phyloP scores from a whole-genome alignment of 2,888 invertebrate species.

The Myopa tessellatipennis region DNA sequence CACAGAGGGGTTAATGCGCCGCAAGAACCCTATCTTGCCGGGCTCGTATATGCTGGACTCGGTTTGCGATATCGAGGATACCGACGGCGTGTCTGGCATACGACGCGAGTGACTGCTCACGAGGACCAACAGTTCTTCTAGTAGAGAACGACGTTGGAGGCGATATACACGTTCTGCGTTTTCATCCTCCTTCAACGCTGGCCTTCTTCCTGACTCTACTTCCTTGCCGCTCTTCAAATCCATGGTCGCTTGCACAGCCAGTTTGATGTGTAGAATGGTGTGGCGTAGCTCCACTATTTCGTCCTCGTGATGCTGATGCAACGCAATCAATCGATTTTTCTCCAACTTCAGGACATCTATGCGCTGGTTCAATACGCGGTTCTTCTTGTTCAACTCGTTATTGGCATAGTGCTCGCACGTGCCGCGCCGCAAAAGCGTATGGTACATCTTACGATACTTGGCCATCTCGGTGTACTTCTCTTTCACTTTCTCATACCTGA shows the following conservation, averaged over 20 bases:
- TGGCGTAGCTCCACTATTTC: constrained; percentile 69
- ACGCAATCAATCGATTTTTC: constrained; percentile 55
- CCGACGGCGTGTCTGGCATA: constrained; percentile 60
- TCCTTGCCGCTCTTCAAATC: constrained; percentile 40
- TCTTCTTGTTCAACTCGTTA: constrained; percentile 69
- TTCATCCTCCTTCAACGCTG: no score
- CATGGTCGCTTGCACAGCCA: constrained; percentile 73
- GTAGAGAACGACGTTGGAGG: constrained; percentile 71
- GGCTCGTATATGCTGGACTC: constrained; percentile 71
- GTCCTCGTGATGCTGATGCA: constrained; percentile 70
- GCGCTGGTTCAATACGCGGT: constrained; percentile 68
- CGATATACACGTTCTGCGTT: constrained; percentile 57
- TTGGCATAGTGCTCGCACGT: constrained; percentile 58
- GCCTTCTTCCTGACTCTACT: no score
- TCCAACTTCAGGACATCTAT: constrained; percentile 59
- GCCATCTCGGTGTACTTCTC: constrained; percentile 68
- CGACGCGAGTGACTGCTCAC: constrained; percentile 58
- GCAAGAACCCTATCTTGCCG: constrained; percentile 77
- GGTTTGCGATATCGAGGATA: constrained; percentile 59
- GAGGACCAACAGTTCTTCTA: constrained; percentile 69
- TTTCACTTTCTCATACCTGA: constrained; percentile 71
- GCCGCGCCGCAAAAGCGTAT: constrained; percentile 66
- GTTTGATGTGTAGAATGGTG: constrained; percentile 74
- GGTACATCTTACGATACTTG: constrained; percentile 66
- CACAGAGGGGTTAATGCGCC: constrained; percentile 58